Evolutionary conservation across 2,888 invertebrate species (phyloP), one percentile per base, ranked within the genome.

Genomic region (Cephalotes varians): DNA sequence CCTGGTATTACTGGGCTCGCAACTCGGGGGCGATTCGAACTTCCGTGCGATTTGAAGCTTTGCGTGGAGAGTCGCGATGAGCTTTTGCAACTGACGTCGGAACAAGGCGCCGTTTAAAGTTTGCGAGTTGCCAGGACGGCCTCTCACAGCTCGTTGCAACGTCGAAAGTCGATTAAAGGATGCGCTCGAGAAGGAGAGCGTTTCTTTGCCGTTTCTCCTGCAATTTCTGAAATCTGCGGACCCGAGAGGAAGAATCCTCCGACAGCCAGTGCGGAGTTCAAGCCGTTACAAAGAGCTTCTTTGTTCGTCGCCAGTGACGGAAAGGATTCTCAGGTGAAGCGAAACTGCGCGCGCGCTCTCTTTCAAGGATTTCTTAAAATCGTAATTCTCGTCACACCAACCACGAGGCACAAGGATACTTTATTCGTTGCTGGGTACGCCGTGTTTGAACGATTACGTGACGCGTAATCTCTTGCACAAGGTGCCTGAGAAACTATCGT

Each of bases 281-380:
- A n/a, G 21, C 15, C 40, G 64, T n/a, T n/a, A 82, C 49, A 85
- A 87, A 72, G 82, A 54, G 79, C 60, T 15, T 62, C 87, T 80
- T 83, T 86, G 85, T 86, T 72, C 76, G 12, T 1, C 25, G 3
- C 1, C 15, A 31, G 47, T 44, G 31, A 73, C 65, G 74, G 37
- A 12, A 44, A 62, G 34, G 62, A 28, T 28, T 44, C 40, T 51
- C 76, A 71, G 67, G 76, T 76, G 64, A 31, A 73, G 37, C 31
- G 21, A 12, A 60, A 40, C n/a, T 31, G 40, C 37, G 7, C 40
- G 40, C 37, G 7, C 51, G 73, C 51, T 47, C 49, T 49, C 69
- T n/a, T n/a, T 44, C 67, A 31, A 64, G 80, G 71, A 10, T 69
- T 65, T 73, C 74, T 34, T 18, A 72, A 86, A 79, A 86, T 77